phyloP scores from a whole-genome alignment of 92 coral and sea anemone species.

The Phenganax subtilis region DNA sequence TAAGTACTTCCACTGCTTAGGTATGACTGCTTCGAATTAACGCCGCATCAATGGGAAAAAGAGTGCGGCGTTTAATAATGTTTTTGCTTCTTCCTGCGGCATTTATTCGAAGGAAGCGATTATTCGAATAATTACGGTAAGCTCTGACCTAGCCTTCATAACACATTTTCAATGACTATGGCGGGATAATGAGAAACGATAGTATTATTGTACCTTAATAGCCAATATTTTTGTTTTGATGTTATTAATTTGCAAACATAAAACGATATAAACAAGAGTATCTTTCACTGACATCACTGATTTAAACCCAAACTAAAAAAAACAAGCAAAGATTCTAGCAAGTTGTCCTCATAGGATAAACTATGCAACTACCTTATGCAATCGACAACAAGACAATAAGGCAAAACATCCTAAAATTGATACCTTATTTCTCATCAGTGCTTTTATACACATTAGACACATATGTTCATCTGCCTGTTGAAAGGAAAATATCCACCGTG shows the following conservation, averaged over 20 bases:
- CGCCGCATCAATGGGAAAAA: too few species aligned
- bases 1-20: too few species aligned
- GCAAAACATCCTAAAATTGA: neutral
- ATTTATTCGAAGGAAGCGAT: too few species aligned
- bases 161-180: neutral
- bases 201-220: conserved; percentile 55
- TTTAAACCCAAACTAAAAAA: conserved; percentile 84
- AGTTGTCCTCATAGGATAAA: neutral
- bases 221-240: conserved; percentile 89
- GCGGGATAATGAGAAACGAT: neutral
- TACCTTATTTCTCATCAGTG: conserved; percentile 97
- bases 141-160: too few species aligned
- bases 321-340: conserved; percentile 7
- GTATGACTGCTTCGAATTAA: too few species aligned
- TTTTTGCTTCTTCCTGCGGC: too few species aligned
- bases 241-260: conserved; percentile 80
- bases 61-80: too few species aligned
- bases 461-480: conserved; percentile 88
- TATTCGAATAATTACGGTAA: neutral
- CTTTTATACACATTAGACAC: conserved; percentile 85
- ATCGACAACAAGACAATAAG: neutral
- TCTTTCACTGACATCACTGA: conserved; percentile 77
- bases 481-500: neutral
- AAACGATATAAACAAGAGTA: conserved; percentile 62
- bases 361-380: neutral